A percentile compares a stretch with the other conserved stretches of the same genome.
Conservation (phyloP, 2,888 invertebrate genomes). For the Acanthosepion lycidas region DNA sequence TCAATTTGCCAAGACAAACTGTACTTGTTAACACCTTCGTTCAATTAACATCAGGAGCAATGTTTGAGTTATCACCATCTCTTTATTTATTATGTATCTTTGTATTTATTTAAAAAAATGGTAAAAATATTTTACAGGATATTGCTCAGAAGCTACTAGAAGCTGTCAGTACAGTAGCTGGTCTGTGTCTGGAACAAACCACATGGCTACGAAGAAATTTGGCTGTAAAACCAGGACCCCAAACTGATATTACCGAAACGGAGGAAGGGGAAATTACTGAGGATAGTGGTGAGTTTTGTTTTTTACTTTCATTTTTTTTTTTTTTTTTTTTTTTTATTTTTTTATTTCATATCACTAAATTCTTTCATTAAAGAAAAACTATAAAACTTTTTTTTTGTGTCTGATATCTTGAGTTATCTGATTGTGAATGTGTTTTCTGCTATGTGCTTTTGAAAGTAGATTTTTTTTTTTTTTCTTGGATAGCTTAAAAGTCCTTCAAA, state of each 20-base stretch:
- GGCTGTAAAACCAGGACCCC: slow-evolving; percentile 80
- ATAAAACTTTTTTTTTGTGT: not conserved
- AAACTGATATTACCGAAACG: slow-evolving; percentile 70
- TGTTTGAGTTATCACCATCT: no score
- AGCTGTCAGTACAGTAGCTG: slow-evolving; percentile 86
- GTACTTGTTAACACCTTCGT: no score
- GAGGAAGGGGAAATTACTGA: slow-evolving; percentile 60
- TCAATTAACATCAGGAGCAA: no score
- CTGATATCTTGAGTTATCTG: no score
- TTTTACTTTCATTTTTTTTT: not conserved
- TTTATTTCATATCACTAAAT: not conserved
- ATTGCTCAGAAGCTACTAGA: slow-evolving; percentile 82
- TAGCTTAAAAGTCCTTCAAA: no score
- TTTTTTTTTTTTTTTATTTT: not conserved
- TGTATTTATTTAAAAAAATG: not conserved
- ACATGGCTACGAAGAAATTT: slow-evolving; percentile 89
- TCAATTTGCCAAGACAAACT: no score
- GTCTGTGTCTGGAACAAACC: slow-evolving; percentile 91
- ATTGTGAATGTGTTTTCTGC: no score
- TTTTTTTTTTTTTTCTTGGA: no score
- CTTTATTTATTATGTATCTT: not conserved
- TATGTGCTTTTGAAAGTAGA: no score
- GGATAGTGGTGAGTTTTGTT: slow-evolving; percentile 52
- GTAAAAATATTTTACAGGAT: slow-evolving; percentile 72
- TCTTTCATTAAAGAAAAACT: not conserved